Evolutionary conservation across 2,113 vertebrate genomes (phyloP).

Genomic region (Gymnogyps californianus): DNA sequence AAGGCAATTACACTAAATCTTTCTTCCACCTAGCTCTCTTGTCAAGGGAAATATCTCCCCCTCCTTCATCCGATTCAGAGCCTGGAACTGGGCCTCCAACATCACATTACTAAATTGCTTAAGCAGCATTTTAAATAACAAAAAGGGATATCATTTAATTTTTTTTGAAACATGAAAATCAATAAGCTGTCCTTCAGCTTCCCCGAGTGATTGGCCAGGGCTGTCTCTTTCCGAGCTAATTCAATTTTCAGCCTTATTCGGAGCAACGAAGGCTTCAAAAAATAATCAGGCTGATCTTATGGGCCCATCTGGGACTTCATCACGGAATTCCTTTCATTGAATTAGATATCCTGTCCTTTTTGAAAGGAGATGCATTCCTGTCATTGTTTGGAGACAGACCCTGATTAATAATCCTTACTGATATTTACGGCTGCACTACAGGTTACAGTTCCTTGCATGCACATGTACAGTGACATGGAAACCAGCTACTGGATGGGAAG

Average conservation of each 20-base stretch:
- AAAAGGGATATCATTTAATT: conserved; percentile 75
- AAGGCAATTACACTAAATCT: conserved; percentile 57
- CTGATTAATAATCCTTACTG: conserved; percentile 73
- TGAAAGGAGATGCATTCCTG: conserved; percentile 69
- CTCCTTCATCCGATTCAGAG: conserved; percentile 3
- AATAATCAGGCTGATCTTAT: conserved; percentile 63
- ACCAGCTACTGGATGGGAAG: conserved; percentile 18
- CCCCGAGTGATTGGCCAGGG: conserved; percentile 58
- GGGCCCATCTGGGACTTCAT: conserved; percentile 42
- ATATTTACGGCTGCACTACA: conserved; percentile 53
- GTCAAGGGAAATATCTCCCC: conserved; percentile 45
- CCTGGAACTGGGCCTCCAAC: conserved; percentile 52
- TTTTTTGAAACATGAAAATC: conserved; percentile 75
- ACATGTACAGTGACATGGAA: conserved; percentile 43
- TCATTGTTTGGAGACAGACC: conserved; percentile 71
- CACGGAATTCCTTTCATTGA: conserved; percentile 69
- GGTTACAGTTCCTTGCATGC: conserved; percentile 56
- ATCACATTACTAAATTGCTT: conserved; percentile 73
- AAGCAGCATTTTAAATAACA: conserved; percentile 77
- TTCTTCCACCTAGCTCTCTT: conserved; percentile 10
- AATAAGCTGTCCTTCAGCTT: conserved; percentile 73
- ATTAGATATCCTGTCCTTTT: conserved; percentile 70
- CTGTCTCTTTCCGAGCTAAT: conserved; percentile 56
- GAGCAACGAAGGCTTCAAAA: conserved; percentile 32
- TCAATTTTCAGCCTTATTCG: conserved; percentile 47